Evolutionary conservation across 2,888 invertebrate species (phyloP).

Genomic region (Rhagonycha lutea): DNA sequence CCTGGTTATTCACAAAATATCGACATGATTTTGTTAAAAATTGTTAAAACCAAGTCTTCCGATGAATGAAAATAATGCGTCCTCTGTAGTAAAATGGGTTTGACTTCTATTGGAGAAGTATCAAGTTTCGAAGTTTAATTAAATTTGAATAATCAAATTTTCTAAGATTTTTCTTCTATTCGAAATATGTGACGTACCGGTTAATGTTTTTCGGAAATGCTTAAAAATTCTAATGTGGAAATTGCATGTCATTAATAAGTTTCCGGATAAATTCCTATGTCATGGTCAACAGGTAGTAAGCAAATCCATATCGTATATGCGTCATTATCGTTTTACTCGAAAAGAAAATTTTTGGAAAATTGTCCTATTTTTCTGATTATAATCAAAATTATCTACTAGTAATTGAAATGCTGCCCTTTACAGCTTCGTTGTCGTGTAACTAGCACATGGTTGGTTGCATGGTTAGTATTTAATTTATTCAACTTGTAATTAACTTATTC

Average conservation of each 20-base stretch:
- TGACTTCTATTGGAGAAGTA: background rate
- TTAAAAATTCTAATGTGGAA: constrained; percentile 2
- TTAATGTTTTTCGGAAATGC: constrained; percentile 7
- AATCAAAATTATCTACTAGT: background rate
- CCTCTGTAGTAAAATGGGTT: background rate
- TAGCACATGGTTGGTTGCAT: background rate
- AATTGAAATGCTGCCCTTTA: background rate
- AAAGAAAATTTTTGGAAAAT: background rate
- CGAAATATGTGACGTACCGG: background rate
- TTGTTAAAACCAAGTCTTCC: background rate
- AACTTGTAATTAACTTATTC: background rate
- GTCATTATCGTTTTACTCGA: background rate
- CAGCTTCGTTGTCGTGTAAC: background rate
- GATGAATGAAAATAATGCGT: background rate
- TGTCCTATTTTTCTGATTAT: background rate
- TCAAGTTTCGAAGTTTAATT: background rate
- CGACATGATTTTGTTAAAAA: background rate
- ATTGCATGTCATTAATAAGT: constrained; percentile 4
- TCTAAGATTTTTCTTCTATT: background rate
- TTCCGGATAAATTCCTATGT: constrained; percentile 13
- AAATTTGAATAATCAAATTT: background rate
- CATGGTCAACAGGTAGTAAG: constrained; percentile 20
- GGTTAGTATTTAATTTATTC: background rate
- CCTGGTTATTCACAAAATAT: background rate
- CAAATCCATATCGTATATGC: constrained; percentile 2